Conservation (phyloP, 2,113 vertebrate species). For the Taurulus bubalis region DNA sequence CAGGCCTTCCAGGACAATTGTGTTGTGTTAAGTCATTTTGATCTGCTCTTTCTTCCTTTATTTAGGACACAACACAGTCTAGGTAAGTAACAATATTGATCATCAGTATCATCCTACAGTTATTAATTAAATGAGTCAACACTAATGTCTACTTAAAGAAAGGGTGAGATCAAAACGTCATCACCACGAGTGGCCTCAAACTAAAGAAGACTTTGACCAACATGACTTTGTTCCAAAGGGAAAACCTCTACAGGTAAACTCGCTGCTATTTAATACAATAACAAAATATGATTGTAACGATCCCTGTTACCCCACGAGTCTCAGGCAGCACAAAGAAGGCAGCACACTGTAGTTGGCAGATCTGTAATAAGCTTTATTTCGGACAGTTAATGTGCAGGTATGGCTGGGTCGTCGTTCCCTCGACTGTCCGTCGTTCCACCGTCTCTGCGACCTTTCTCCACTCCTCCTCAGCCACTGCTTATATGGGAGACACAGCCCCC, state of each 20-base stretch:
- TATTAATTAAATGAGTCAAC: neutral
- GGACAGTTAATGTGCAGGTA: no score
- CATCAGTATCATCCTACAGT: neutral
- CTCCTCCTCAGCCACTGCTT: no score
- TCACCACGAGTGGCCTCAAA: slow-evolving; percentile 80
- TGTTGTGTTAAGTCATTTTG: neutral
- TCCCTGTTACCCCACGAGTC: no score
- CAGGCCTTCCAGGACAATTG: neutral
- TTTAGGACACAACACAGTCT: slow-evolving; percentile 35
- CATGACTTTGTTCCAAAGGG: slow-evolving; percentile 62
- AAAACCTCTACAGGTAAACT: slow-evolving; percentile 70
- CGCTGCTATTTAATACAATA: neutral
- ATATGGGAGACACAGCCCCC: no score
- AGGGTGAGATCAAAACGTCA: slow-evolving; percentile 32
- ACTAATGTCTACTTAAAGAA: slow-evolving; percentile 46
- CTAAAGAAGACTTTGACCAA: slow-evolving; percentile 68
- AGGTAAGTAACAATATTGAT: slow-evolving; percentile 46
- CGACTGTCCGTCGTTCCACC: no score
- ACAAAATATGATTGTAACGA: no score
- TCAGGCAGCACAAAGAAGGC: no score
- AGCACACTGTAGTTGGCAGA: no score
- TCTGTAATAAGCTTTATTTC: no score
- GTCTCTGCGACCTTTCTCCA: no score
- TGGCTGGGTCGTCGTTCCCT: no score
- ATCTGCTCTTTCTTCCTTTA: slow-evolving; percentile 5